Base-by-base conservation (phyloP, 2,797 vertebrate genomes). In the Pangasius sanitwongsei region DNA sequence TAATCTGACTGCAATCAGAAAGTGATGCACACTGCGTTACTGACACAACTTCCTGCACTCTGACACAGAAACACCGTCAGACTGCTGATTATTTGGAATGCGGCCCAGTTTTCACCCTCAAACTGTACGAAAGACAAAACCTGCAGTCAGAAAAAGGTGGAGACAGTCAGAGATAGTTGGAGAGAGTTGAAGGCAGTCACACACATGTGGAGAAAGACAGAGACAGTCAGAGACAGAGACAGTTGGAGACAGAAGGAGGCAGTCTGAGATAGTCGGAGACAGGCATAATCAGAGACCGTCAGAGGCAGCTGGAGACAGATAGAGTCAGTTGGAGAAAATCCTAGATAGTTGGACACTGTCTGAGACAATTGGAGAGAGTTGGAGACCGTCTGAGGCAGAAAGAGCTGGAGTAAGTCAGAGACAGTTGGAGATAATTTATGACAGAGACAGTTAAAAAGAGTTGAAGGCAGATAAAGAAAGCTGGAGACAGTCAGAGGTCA, bases 21-120 rank as follows among this genome's bases (percentile, higher is more conserved):
- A 34, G 8, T 80, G 18, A 31, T 80, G 16, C 25, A 78, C 1
- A 80, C 8, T 55, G 41, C 77, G 12, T 34, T 55, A 57, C n/a
- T 80, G n/a, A 80, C 77, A 55, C 77, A 34, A 57, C 77, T 80
- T 57, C 77, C 53, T 80, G 77, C 4, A 23, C n/a, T 23, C n/a
- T 57, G 78, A 37, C 78, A 81, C 77, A 80, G n/a, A 80, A 31
- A 55, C 50, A 11, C 53, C 9, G 2, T 5, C 7, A 55, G n/a
- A 20, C 1, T 9, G 23, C 55, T 20, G n/a, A 34, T 6, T 57
- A 12, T 57, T 57, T 81, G 78, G n/a, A 57, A 57, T 18, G 23
- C 50, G 31, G 69, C 69, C 34, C 16, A 9, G 20, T 37, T 70
- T 37, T 70, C 6, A 37, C 16, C 0, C 31, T 70, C 69, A 3